Conservation (phyloP, 1,140 invertebrate genomes). For the Kradibia gibbosae region DNA sequence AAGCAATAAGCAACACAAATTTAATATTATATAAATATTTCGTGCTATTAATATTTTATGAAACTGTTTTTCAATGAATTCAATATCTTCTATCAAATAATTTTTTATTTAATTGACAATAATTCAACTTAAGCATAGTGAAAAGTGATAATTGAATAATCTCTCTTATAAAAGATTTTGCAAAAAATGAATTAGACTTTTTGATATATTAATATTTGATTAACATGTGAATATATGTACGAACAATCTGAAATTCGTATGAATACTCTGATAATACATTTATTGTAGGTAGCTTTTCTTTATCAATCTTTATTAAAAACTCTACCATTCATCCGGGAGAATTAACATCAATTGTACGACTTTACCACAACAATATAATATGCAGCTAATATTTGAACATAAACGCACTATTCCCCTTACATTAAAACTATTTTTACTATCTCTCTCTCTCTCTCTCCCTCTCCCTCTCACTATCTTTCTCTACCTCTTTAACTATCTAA, state of each 20-base stretch:
- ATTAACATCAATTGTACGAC: constrained; percentile 38
- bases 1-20: too few relatives aligned
- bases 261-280: constrained; percentile 29
- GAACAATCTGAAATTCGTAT: constrained; percentile 21
- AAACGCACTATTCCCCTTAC: background rate
- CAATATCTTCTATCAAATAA: too few relatives aligned
- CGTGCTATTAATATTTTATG: too few relatives aligned
- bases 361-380: background rate
- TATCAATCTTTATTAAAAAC: constrained; percentile 23
- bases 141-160: too few relatives aligned
- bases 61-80: too few relatives aligned
- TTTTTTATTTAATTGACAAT: too few relatives aligned
- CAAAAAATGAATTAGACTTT: too few relatives aligned
- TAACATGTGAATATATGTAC: background rate
- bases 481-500: background rate
- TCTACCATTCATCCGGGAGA: background rate
- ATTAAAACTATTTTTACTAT: constrained; percentile 20
- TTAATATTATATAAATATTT: too few relatives aligned
- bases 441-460: background rate
- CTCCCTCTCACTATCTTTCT: background rate
- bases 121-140: too few relatives aligned
- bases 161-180: too few relatives aligned
- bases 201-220: too few relatives aligned
- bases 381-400: background rate
- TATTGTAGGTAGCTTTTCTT: background rate